Evolutionary conservation across 1,140 invertebrate species (phyloP), one percentile per base, ranked within the genome.

Genomic region (Eriosoma lanigerum): DNA sequence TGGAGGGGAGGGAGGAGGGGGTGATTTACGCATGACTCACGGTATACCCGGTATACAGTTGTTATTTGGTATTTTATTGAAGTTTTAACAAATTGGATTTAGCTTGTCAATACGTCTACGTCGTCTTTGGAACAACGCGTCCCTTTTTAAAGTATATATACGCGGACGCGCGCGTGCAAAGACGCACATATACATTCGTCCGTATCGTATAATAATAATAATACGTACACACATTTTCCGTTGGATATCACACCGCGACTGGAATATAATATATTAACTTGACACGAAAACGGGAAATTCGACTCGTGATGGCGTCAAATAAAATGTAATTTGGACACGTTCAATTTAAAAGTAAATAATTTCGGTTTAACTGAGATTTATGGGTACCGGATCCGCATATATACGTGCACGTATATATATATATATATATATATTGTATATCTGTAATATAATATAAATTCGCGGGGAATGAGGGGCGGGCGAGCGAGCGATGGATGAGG

Each of bases 311-410:
- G 75, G 38, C 75, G 75, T 78, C 75, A 78, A 78, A 78, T 78
- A 78, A 78, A 78, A 78, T 60, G 75, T 60, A 78, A 78, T 78
- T 78, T 60, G 75, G 56, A 78, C 75, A n/a, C 56, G 75, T 78
- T 78, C 75, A 48, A 78, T 78, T 60, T 78, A 78, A 78, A 78
- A 78, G 75, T 78, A 78, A 78, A 78, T 78, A 78, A 78, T 78
- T 78, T 78, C 56, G 75, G 75, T 78, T 78, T 78, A 78, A 78
- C 75, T 78, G 75, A 78, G 75, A 78, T 78, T 78, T 78, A 78
- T 60, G 56, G 75, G 56, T 0, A 44, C 54, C 56, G 54, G 54
- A 76, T 58, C 56, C 15, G 56, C 56, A 17, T 26, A 32, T 17
- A 73, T 15, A 44, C n/a, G n/a, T 38, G 21, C 21, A 62, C 46